Evolutionary conservation across 2,797 vertebrate genomes (phyloP).

Genomic region (Myotis myotis): DNA sequence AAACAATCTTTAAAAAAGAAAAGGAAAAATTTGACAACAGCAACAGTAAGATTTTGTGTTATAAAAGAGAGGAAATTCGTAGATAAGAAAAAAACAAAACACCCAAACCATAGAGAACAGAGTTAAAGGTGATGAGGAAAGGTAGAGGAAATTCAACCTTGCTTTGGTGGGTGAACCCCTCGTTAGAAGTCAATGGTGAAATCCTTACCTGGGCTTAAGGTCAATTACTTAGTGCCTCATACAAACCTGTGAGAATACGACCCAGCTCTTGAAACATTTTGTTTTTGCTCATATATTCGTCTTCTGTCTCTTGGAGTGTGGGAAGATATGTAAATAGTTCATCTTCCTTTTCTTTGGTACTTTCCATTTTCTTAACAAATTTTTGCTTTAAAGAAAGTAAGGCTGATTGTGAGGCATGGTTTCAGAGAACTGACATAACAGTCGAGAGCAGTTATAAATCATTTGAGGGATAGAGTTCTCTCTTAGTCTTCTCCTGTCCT

Average conservation of each 20-base stretch:
- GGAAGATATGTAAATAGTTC: conserved; percentile 64
- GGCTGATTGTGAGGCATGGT: neutral
- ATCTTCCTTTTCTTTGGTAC: conserved; percentile 67
- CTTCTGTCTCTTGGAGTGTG: conserved; percentile 59
- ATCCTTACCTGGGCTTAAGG: neutral
- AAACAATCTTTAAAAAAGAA: conserved; percentile 6
- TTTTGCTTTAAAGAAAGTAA: conserved; percentile 76
- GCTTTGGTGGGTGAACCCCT: neutral
- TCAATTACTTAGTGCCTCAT: neutral
- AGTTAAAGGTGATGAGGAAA: neutral
- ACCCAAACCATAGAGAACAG: neutral
- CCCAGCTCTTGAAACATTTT: neutral
- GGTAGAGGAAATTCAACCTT: neutral
- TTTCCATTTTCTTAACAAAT: conserved; percentile 5
- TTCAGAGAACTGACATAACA: neutral
- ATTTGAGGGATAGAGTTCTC: neutral
- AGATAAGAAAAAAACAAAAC: neutral
- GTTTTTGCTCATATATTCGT: neutral
- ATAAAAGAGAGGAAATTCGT: neutral
- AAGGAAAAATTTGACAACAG: neutral
- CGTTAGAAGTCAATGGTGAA: neutral
- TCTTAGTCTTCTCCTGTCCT: neutral
- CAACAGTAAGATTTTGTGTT: neutral
- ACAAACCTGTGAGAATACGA: conserved; percentile 21
- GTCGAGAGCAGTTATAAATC: neutral